Base-by-base conservation (phyloP, 2,113 vertebrate species). In the Lepidothrix coronata region DNA sequence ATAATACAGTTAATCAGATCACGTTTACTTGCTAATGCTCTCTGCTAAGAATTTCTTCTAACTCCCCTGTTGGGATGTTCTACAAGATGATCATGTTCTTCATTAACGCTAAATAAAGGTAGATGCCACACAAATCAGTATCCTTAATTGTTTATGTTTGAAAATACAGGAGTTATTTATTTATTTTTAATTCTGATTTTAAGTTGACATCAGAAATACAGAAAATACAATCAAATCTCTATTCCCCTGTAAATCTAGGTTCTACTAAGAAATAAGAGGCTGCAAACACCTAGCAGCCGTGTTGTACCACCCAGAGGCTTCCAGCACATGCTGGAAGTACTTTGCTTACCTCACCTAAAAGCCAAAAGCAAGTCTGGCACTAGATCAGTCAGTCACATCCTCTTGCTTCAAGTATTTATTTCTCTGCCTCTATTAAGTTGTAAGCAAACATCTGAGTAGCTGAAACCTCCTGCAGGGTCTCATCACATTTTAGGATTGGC, bases 1-100 rank as follows among this genome's bases (percentile, higher is more conserved):
- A 65, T 76, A 95, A 55, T 84, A 80, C 67, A 86, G 92, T 96
- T 97, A 97, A 98, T 97, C 95, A 97, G 85, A 97, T 95, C 94
- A 96, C 14, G 31, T 62, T 80, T 10, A 43, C 70, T 57, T 88
- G 85, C 88, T 85, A 79, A 66, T 11, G 35, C 80, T 75, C 48
- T 54, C 13, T 6, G 22, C 58, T 51, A 85, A 55, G 63, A 91
- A 93, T 51, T 88, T 96, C 74, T 73, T 52, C 92, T 43, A 58
- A 94, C 83, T 90, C 28, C 82, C n/a, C 85, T 94, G 82, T 94
- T 92, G 84, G 84, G 89, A 94, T 79, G 43, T 82, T 89, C 80
- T 91, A 96, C 83, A 95, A 80, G 68, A 95, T 78, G 23, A 79
- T 84, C 43, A 6, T 28, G 22, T 75, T 96, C 76, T 84, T 91